phyloP scores from a whole-genome alignment of 2,888 invertebrate genomes.

The Aphodius granarius region DNA sequence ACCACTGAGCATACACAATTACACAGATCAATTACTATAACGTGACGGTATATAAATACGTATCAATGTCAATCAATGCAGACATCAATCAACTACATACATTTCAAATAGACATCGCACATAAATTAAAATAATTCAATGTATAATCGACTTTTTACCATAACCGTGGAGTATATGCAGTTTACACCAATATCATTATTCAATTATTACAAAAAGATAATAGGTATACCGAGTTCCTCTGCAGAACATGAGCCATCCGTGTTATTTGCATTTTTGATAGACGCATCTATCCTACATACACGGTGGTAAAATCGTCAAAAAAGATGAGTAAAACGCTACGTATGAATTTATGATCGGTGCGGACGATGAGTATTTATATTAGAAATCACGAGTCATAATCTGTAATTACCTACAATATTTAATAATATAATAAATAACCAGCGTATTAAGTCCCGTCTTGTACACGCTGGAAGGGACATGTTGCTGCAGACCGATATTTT shows the following conservation, averaged over 20 bases:
- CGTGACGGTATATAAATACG: constrained; percentile 2
- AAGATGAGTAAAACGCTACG: neutral
- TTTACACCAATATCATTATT: neutral
- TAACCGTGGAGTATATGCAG: neutral
- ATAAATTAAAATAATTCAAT: constrained; percentile 15
- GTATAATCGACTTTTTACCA: constrained; percentile 6
- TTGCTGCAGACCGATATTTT: constrained; percentile 18
- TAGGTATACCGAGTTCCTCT: neutral
- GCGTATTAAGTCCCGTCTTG: neutral
- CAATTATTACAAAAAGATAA: neutral
- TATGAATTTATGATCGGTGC: neutral
- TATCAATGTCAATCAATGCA: constrained; percentile 7
- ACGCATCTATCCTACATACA: neutral
- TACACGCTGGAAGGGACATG: constrained; percentile 20
- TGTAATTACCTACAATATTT: neutral
- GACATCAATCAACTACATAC: constrained; percentile 8
- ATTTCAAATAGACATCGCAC: neutral
- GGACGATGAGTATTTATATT: neutral
- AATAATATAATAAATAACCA: neutral
- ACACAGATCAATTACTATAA: neutral
- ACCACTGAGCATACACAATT: neutral
- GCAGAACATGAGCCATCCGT: neutral
- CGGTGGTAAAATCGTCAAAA: neutral
- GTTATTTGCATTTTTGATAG: neutral
- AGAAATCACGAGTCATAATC: neutral